Evolutionary conservation across 2,113 vertebrate species (phyloP).

Genomic region (Ornithorhynchus anatinus): DNA sequence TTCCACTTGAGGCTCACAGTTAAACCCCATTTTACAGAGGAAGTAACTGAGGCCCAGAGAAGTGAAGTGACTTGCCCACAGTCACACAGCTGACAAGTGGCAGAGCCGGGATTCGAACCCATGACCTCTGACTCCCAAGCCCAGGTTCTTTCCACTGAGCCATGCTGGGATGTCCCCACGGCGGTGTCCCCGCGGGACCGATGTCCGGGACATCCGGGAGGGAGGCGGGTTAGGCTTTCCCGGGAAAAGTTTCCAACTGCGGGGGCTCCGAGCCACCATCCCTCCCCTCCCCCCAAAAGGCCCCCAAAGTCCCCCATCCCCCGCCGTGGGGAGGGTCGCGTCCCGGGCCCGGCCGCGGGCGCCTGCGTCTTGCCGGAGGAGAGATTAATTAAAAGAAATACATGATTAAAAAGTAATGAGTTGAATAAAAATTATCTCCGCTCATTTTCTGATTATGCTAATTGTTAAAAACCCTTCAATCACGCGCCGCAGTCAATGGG

Average conservation of each 20-base stretch:
- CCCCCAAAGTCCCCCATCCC: not conserved
- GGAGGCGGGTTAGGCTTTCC: constrained; percentile 51
- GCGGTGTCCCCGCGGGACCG: too few relatives aligned
- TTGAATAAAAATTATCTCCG: constrained; percentile 99
- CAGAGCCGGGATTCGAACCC: too few relatives aligned
- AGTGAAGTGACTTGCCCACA: too few relatives aligned
- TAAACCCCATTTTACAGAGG: too few relatives aligned
- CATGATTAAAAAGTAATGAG: constrained; percentile 95
- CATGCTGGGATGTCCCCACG: too few relatives aligned
- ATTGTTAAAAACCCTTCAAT: constrained; percentile 99
- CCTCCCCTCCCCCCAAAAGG: not conserved
- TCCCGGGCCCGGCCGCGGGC: too few relatives aligned
- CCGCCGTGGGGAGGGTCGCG: not conserved
- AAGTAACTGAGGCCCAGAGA: too few relatives aligned
- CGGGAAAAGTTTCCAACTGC: constrained; percentile 22
- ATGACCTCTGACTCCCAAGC: too few relatives aligned
- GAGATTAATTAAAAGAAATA: constrained; percentile 89
- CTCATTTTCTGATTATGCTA: constrained; percentile 99
- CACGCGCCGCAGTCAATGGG: constrained; percentile 99
- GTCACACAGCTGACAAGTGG: too few relatives aligned
- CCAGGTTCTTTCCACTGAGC: too few relatives aligned
- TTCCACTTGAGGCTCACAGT: too few relatives aligned
- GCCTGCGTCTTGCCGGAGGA: constrained; percentile 73
- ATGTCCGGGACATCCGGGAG: too few relatives aligned
- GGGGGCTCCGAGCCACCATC: not conserved